These are phyloP conservation scores for Pelecanoides urinatrix DNA, from an alignment of 2,113 vertebrate species.

Conservation along the genomic window DNA sequence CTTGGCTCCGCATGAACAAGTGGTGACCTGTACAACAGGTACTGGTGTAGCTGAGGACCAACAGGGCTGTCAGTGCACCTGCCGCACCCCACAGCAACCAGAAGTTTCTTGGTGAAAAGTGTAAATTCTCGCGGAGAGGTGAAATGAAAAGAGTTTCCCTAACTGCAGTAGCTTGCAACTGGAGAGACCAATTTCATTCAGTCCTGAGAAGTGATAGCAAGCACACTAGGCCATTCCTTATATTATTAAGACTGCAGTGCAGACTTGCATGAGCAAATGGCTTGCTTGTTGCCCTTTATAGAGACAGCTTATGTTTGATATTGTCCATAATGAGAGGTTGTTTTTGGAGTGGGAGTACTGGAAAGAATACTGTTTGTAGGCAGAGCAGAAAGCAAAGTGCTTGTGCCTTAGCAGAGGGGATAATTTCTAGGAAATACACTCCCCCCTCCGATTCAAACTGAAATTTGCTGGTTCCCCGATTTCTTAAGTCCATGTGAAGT, in stretches of 20 bases:
- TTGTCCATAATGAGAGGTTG: slow-evolving; percentile 29
- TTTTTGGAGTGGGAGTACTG: slow-evolving; percentile 20
- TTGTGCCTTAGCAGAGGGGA: not conserved
- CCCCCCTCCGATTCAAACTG: not conserved
- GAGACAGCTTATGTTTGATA: slow-evolving; percentile 15
- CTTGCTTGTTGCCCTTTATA: not conserved
- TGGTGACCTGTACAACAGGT: not conserved
- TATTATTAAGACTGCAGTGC: not conserved
- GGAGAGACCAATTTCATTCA: not conserved
- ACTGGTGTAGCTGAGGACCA: not conserved
- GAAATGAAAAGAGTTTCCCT: not conserved
- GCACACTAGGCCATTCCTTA: not conserved
- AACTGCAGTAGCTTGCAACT: not conserved
- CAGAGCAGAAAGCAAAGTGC: slow-evolving; percentile 18
- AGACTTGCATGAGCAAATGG: not conserved
- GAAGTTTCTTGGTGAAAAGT: not conserved
- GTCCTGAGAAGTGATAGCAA: not conserved
- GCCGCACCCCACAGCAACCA: not conserved
- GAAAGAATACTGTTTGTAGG: slow-evolving; percentile 9
- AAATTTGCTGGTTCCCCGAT: not conserved
- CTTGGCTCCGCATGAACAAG: not conserved
- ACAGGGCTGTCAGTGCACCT: not conserved
- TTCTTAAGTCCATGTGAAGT: not conserved
- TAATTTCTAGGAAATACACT: not conserved
- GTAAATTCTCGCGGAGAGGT: not conserved